phyloP scores from a whole-genome alignment of 2,888 invertebrate genomes.

The Hermaeophaga mercurialis region DNA sequence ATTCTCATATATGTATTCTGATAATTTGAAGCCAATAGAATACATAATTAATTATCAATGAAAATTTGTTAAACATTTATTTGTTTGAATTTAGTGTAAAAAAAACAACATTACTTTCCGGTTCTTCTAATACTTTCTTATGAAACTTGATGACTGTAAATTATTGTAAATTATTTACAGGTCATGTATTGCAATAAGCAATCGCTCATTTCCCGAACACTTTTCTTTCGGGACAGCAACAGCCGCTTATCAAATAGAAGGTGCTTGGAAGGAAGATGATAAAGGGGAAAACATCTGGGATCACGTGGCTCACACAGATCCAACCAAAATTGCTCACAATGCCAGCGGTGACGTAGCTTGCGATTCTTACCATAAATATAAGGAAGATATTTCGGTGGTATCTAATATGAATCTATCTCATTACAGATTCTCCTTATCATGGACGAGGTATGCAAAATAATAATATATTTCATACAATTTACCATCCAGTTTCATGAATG shows the following conservation, averaged over 20 bases:
- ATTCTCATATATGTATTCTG: too few species aligned
- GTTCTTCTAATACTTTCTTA: too few species aligned
- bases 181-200: too few species aligned
- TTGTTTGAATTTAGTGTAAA: too few species aligned
- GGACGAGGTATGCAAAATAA: constrained; percentile 29
- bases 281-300: constrained; percentile 59
- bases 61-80: too few species aligned
- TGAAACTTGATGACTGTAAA: too few species aligned
- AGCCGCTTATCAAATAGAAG: constrained; percentile 54
- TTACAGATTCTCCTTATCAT: constrained; percentile 57
- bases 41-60: too few species aligned
- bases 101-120: too few species aligned
- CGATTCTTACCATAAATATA: constrained; percentile 69
- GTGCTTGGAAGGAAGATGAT: constrained; percentile 56
- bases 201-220: constrained; percentile 40
- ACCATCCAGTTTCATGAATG: too few species aligned
- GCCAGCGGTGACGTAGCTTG: constrained; percentile 67
- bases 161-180: too few species aligned
- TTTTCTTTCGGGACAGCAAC: constrained; percentile 52
- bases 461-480: too few species aligned
- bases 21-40: too few species aligned
- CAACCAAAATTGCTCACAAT: neutral
- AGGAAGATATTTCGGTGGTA: constrained; percentile 65
- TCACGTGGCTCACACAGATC: constrained; percentile 11
- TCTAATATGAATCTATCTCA: constrained; percentile 62